Base-by-base conservation (phyloP, 2,888 invertebrate genomes). In the Thalpophila matura region DNA sequence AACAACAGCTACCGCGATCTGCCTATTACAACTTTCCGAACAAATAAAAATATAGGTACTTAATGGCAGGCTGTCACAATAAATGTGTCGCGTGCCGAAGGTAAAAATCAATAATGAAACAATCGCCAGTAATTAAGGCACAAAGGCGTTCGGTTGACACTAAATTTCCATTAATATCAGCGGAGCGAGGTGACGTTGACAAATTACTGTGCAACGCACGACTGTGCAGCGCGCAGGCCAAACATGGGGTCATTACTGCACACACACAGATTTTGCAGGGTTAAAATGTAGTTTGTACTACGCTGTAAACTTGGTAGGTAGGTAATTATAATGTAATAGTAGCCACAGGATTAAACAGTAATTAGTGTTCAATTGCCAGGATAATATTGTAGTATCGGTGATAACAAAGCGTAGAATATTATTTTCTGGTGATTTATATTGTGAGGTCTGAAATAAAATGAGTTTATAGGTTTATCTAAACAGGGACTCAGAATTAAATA, bases 151-250 rank as follows among this genome's bases (percentile, higher is more conserved):
- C 87, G 83, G 85, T 87, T 86, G 89, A 90, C 91, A 88, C 91
- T 87, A 88, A 89, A 89, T 91, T 89, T 89, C 89, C 91, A 91
- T 92, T 91, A 89, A 85, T 84, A 86, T 84, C 86, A 79, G 78
- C 57, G 83, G 63, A 65, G 75, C 77, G 77, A 78, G 75, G 72
- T 76, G 91, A 91, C 91, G 76, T 86, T 92, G 91, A 92, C 88
- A 89, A 92, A 92, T 90, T 86, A 85, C 87, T 70, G 66, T 74
- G 79, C 72, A 80, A 68, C 77, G 76, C 76, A 66, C 63, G 55
- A 22, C 51, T 60, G 57, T 68, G 78, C 72, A 58, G 61, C 33
- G 37, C 58, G 55, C 66, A 60, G 35, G 59, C 65, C 67, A 70
- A 64, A 75, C 68, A 71, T 33, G 26, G 42, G 76, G 68, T 62